Base-by-base conservation (phyloP, 2,113 vertebrate species). In the Burhinus bistriatus region DNA sequence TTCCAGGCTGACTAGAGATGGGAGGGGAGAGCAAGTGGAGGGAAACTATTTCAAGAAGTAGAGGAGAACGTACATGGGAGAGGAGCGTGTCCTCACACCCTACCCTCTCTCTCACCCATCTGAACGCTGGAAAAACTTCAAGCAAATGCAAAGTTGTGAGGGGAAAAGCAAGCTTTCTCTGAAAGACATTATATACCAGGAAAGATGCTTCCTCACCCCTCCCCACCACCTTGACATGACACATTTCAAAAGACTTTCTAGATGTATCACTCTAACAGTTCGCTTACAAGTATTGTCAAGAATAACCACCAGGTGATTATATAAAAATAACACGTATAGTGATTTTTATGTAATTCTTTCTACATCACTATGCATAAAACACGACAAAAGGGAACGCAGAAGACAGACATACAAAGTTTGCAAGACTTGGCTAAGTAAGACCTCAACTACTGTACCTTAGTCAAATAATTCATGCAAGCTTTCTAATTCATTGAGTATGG, bases 301-400 rank as follows among this genome's bases (percentile, higher is more conserved):
- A 93, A 89, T 90, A 97, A 95, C 77, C 69, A 90, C 59, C 80
- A 95, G 93, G 79, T 97, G 85, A 95, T 95, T 97, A 83, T 80
- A 84, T 93, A 89, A 96, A 96, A 96, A 92, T 88, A 95, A 89
- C 47, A 61, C 3, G 22, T 82, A 57, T 54, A 87, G 89, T 47
- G 62, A 91, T 80, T 95, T 85, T 91, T 90, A 87, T 76, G 68
- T 80, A 89, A 96, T 93, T 88, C 92, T 89, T 95, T 92, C 75
- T 36, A 55, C 62, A 78, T 95, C 92, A 57, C 65, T 57, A 83
- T 78, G 72, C 82, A 95, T 91, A 81, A 94, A 96, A 95, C 83
- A 54, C 4, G 8, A 91, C 93, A 91, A 97, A 90, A 65, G 45
- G 42, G 36, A 93, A 90, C 8, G 3, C 51, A 61, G 54, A 78